These are phyloP conservation scores for Tethya wilhelma DNA, from an alignment of 37 sponge, comb jelly and placozoan species.

Conservation along the genomic window DNA sequence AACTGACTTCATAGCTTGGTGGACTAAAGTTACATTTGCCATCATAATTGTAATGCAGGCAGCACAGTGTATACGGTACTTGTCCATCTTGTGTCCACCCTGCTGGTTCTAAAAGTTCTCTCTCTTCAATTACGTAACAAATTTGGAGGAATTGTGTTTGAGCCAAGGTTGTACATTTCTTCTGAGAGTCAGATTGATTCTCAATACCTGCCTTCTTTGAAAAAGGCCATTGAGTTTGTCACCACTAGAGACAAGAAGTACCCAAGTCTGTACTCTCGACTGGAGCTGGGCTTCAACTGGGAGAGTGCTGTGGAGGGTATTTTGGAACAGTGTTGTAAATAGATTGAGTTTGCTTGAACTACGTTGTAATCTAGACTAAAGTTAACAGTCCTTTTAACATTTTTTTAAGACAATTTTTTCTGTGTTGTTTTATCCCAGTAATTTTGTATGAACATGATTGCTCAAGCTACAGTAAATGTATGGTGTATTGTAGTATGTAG, in stretches of 20 bases:
- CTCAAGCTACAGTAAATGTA: no score
- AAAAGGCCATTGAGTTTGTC: conserved; percentile 44
- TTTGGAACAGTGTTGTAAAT: no score
- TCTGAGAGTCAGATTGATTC: neutral
- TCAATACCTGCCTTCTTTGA: conserved; percentile 1
- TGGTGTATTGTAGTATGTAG: no score
- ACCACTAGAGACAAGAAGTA: conserved; percentile 29
- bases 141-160: conserved; percentile 19
- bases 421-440: no score
- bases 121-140: neutral
- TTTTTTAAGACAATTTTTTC: no score
- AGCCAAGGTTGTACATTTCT: conserved; percentile 25
- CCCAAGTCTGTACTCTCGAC: conserved; percentile 47
- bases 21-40: neutral
- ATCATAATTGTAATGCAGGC: conserved; percentile 8
- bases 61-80: conserved; percentile 13
- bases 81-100: conserved; percentile 35
- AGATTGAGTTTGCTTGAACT: no score
- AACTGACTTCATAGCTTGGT: neutral
- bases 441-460: no score
- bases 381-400: no score
- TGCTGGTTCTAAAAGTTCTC: conserved; percentile 43
- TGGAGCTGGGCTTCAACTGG: conserved; percentile 76
- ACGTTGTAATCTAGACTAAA: no score
- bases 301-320: neutral